Evolutionary conservation across 2,888 invertebrate species (phyloP).

Genomic region (Drosophila anomalipes): DNA sequence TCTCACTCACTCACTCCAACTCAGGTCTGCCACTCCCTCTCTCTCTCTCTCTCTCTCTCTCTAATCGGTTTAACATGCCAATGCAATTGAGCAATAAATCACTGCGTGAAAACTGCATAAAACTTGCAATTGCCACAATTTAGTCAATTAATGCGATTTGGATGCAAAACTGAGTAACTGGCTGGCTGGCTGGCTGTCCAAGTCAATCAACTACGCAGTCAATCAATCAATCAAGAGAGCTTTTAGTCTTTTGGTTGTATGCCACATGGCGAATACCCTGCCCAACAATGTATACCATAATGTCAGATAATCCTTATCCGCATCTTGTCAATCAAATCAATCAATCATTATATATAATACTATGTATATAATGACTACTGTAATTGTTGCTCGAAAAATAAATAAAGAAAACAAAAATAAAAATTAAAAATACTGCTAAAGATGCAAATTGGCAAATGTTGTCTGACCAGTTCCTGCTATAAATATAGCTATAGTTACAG

Average conservation of each 20-base stretch:
- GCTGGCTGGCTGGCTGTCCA: constrained; percentile 18
- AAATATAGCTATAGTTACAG: not conserved
- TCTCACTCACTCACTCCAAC: not conserved
- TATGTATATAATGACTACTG: too few relatives aligned
- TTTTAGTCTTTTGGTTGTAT: not conserved
- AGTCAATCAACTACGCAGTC: constrained; percentile 59
- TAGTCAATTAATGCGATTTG: constrained; percentile 47
- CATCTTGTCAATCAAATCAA: too few relatives aligned
- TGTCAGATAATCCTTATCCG: too few relatives aligned
- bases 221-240: constrained; percentile 30
- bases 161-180: constrained; percentile 14
- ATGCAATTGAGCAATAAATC: constrained; percentile 76
- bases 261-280: not conserved
- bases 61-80: constrained; percentile 46
- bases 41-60: not conserved
- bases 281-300: not conserved
- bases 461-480: not conserved
- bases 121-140: constrained; percentile 41
- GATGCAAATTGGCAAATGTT: not conserved
- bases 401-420: not conserved
- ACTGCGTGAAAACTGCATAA: constrained; percentile 66
- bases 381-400: not conserved
- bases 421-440: not conserved
- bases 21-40: not conserved
- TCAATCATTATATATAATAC: not conserved